Conservation (phyloP, 2,797 vertebrate genomes). For the Sarcoramphus papa region DNA sequence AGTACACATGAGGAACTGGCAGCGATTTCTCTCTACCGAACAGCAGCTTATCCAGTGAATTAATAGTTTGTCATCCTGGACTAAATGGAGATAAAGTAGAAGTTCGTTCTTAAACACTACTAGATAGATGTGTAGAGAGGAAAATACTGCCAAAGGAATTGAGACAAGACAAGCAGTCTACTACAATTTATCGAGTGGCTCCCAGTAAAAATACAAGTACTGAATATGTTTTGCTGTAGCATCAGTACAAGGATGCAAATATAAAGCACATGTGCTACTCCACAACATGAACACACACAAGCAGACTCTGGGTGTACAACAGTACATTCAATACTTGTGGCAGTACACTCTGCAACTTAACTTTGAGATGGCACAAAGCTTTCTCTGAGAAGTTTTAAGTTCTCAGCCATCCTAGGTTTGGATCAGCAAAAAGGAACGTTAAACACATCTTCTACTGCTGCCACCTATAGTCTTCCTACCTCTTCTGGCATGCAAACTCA, state of each 20-base stretch:
- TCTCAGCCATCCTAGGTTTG: not conserved
- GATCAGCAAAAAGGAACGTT: not conserved
- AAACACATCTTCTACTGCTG: not conserved
- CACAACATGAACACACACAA: not conserved
- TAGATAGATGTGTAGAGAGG: not conserved
- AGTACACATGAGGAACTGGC: not conserved
- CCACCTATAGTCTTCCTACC: not conserved
- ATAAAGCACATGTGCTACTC: not conserved
- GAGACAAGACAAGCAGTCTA: not conserved
- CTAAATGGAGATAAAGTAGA: constrained; percentile 41
- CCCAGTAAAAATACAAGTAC: not conserved
- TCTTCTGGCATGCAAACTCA: not conserved
- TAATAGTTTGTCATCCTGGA: constrained; percentile 38
- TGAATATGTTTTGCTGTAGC: not conserved
- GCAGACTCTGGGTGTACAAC: not conserved
- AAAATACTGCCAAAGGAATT: not conserved
- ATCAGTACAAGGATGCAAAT: not conserved
- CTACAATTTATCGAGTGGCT: not conserved
- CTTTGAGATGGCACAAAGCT: not conserved
- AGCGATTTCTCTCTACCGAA: not conserved
- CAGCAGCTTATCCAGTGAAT: not conserved
- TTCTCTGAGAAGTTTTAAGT: not conserved
- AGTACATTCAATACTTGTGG: accelerated
- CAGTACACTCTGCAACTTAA: not conserved
- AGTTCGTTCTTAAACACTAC: not conserved